Percentiles rank a stretch among this genome's conserved stretches.
Evolutionary conservation across 1,140 invertebrate genomes (phyloP).

Genomic region (Sarcophaga peregrina): DNA sequence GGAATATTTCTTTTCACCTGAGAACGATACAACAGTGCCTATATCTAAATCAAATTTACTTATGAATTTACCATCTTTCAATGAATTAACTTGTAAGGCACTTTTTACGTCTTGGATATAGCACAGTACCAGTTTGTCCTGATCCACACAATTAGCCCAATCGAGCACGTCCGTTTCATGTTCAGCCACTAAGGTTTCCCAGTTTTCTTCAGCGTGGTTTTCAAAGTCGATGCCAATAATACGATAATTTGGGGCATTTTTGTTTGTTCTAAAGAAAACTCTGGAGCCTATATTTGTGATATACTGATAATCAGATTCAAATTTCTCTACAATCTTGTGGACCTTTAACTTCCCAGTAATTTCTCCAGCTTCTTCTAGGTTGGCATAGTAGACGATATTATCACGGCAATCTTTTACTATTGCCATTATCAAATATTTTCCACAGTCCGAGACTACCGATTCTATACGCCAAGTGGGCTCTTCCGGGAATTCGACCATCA

Average conservation of each 20-base stretch:
- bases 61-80: conserved; percentile 79
- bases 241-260: conserved; percentile 91
- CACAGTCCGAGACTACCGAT: conserved; percentile 89
- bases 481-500: conserved; percentile 91
- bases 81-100: conserved; percentile 83
- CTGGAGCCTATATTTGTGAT: conserved; percentile 88
- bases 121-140: conserved; percentile 88
- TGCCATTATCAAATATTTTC: conserved; percentile 85
- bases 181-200: conserved; percentile 87
- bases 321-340: conserved; percentile 84
- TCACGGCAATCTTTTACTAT: conserved; percentile 87
- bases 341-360: conserved; percentile 75
- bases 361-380: conserved; percentile 73
- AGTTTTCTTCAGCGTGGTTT: conserved; percentile 80
- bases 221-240: conserved; percentile 90
- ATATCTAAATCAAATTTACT: conserved; percentile 84
- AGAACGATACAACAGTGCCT: conserved; percentile 86
- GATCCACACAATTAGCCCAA: conserved; percentile 84
- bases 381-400: conserved; percentile 86
- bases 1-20: conserved; percentile 84
- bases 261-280: conserved; percentile 92
- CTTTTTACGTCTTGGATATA: conserved; percentile 97
- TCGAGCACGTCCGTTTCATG: conserved; percentile 89
- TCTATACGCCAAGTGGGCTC: conserved; percentile 93
- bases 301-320: conserved; percentile 96